Base-by-base conservation (phyloP, 1,140 invertebrate species). In the Cyphomyrmex costatus region DNA sequence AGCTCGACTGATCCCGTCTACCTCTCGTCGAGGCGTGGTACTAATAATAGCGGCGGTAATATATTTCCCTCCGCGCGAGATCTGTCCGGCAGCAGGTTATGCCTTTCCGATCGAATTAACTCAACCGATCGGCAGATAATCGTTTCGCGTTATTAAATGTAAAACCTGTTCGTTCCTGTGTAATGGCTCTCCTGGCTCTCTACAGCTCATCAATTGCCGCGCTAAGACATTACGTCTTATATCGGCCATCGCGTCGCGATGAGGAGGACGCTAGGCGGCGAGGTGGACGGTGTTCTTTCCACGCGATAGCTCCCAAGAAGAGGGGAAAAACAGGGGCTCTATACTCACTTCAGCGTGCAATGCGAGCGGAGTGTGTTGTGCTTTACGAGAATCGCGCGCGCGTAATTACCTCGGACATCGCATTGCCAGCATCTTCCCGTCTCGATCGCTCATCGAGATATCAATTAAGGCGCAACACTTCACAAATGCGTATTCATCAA, bases 141-240 rank as follows among this genome's bases (percentile, higher is more conserved):
- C 86, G 71, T 78, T 85, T 87, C 82, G 73, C 86, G 82, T 87
- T 87, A 87, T 87, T 87, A 87, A 87, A 87, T 87, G 86, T 87
- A 85, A 87, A 87, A 87, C 86, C 82, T 85, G 86, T 85, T 87
- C 80, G 73, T 87, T 87, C 68, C 53, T 51, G 68, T 74, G 80
- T 86, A 86, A 86, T 86, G 85, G 82, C 73, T 46, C 66, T 33
- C 36, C 63, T 16, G 78, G 42, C 77, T 86, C 85, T 83, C 85
- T 86, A 82, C 85, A 46, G 78, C 85, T 86, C 78, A 83, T 86
- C 85, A 86, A 83, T 86, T 79, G 79, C 79, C 30, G 46, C 30
- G 46, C 30, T 68, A 68, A 30, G 66, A 49, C 27, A n/a, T n/a
- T 36, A 63, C 63, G 63, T n/a, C 65, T 74, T 83, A 83, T 74